Base-by-base conservation (phyloP, 2,888 invertebrate genomes). In the Meloe dianella region DNA sequence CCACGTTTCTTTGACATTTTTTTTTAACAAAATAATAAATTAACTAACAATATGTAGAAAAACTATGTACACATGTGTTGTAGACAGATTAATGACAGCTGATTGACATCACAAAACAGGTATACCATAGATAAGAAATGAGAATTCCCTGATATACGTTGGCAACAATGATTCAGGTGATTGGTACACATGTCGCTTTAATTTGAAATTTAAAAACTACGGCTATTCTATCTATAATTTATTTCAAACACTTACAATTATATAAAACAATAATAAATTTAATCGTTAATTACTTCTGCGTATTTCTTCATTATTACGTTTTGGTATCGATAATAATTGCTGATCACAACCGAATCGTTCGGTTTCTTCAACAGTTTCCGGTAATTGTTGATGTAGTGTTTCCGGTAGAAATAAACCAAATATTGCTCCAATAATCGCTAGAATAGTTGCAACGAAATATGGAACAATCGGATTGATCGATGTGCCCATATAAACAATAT, bases 321-420 rank as follows among this genome's bases (percentile, higher is more conserved):
- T 22, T 3, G 54, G 27, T 32, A 59, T 59, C 8, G 29, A 17
- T 63, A 65, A 70, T 20, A 70, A 47, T 32, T 63, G 67, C 20
- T 65, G 65, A 57, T 64, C 63, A 12, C 30, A 35, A 1, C 68
- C 68, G 24, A 68, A 89, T 27, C 81, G 76, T 73, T 86, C 83
- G 0, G 89, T 89, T 72, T 90, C 90, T 74, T 86, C 85, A 70
- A 90, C 78, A 5, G 89, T 89, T 82, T 90, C 90, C 56, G 90
- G 90, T 65, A 91, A 79, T 75, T 86, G 87, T 65, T 85, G 85
- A 77, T 89, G 87, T 64, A 89, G 81, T 2, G 90, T 90, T 83
- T 91, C 90, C 0, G 90, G 90, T 57, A 91, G 80, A 71, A 87
- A 85, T 29, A 86, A 75, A 0, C 85, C 85, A 0, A 85, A 82